phyloP scores from a whole-genome alignment of 2,888 invertebrate species.

The Lepas anatifera region DNA sequence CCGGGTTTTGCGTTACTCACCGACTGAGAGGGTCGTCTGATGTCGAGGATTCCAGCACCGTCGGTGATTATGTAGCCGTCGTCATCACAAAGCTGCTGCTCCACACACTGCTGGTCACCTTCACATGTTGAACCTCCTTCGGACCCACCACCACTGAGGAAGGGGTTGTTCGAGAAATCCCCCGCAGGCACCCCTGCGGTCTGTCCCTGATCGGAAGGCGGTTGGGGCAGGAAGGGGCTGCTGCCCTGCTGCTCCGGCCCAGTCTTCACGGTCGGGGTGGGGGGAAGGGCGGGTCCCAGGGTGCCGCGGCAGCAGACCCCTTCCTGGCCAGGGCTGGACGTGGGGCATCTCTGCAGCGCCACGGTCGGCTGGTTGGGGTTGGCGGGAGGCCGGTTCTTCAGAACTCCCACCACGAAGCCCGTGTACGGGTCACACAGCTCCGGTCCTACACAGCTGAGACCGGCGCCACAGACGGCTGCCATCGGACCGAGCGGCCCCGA shows the following conservation, averaged over 20 bases:
- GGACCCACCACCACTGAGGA: background rate
- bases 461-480: background rate
- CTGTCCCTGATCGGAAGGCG: too few species aligned
- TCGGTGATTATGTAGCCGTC: too few species aligned
- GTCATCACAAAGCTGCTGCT: slow-evolving; percentile 16
- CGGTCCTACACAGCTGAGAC: background rate
- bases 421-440: background rate
- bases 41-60: too few species aligned
- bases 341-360: background rate
- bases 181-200: too few species aligned
- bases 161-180: background rate
- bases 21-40: too few species aligned
- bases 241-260: too few species aligned
- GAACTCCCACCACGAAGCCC: background rate
- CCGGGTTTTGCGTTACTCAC: too few species aligned
- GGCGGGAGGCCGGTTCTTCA: background rate
- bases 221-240: too few species aligned
- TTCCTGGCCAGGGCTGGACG: background rate
- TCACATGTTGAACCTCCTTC: background rate
- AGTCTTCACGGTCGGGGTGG: too few species aligned
- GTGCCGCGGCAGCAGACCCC: background rate
- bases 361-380: background rate
- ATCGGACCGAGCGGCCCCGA: background rate
- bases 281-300: background rate
- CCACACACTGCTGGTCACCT: slow-evolving; percentile 16